Evolutionary conservation across 2,888 invertebrate genomes (phyloP), one percentile per base, ranked within the genome.

Genomic region (Pollenia labialis): DNA sequence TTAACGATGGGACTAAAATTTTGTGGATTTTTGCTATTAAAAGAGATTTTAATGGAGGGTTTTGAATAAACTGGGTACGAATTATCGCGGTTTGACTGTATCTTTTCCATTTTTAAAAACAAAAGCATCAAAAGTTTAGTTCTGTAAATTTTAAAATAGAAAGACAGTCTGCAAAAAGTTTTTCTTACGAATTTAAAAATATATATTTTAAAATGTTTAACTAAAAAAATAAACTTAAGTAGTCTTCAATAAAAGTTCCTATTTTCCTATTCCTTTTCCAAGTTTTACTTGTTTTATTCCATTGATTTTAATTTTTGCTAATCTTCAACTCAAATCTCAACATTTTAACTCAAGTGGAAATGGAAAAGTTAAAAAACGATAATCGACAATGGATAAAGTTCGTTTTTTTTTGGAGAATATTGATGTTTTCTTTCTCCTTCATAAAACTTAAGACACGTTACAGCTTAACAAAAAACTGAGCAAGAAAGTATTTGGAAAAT

Each of bases 321-420:
- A 12, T 48, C n/a, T 14, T 18, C 11, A 11, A 23, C 9, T 46
- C 10, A 12, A 48, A 71, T 42, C 71, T 44, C 16, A 71, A 56
- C 18, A 23, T 71, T 71, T 48, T 48, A 48, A 48, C 48, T 48
- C 48, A 48, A 52, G 42, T 46, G 32, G 16, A 11, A 44, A 42
- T 52, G 7, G 12, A 48, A 10, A 48, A 46, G 18, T 71, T 54
- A 56, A 71, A 56, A 32, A 32, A 32, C 56, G 54, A 56, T 71
- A 56, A 71, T 40, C 23, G 56, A 71, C 56, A 71, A 71, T 71
- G 56, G 71, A 54, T 71, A 71, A 71, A 71, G 56, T 71, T 71
- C 48, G 48, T 48, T 48, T 11, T 42, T 42, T 11, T 42, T 42
- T 48, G 12, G 48, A 12, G 12, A 4, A 48, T 12, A 7, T 48